Percentiles rank a stretch among this genome's conserved stretches.
Evolutionary conservation across 2,888 invertebrate species (phyloP).

Genomic region (Conops quadrifasciatus): DNA sequence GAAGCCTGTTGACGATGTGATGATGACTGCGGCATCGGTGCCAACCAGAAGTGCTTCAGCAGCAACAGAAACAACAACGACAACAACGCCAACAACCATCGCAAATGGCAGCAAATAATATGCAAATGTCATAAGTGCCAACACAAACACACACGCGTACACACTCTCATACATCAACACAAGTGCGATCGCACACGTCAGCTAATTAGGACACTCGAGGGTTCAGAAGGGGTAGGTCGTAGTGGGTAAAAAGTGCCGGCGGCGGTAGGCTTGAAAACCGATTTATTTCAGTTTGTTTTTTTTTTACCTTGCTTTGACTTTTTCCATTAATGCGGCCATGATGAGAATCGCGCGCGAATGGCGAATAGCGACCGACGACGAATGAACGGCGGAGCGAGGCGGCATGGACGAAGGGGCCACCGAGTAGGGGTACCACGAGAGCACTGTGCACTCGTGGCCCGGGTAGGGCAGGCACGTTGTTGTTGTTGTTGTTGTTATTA

Average conservation of each 20-base stretch:
- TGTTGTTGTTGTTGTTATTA: slow-evolving; percentile 1
- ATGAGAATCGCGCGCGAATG: slow-evolving; percentile 26
- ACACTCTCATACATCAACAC: slow-evolving; percentile 21
- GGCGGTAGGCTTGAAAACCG: background rate
- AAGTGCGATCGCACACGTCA: slow-evolving; percentile 36
- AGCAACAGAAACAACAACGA: slow-evolving; percentile 8
- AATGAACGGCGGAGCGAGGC: background rate
- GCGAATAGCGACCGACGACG: slow-evolving; percentile 28
- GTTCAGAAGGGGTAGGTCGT: background rate
- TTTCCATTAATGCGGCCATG: slow-evolving; percentile 26
- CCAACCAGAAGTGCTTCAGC: background rate
- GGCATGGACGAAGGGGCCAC: no score
- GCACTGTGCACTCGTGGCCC: no score
- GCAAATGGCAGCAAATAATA: slow-evolving; percentile 38
- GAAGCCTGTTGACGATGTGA: slow-evolving; percentile 6
- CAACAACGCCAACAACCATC: slow-evolving; percentile 38
- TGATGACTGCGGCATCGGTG: background rate
- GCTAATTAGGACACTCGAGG: slow-evolving; percentile 31
- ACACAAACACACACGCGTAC: background rate
- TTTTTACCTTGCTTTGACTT: background rate
- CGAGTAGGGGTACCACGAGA: no score
- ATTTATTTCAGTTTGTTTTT: background rate
- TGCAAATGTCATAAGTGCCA: slow-evolving; percentile 35
- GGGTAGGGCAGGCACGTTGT: background rate
- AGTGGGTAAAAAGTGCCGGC: background rate